Evolutionary conservation across 2,113 vertebrate species (phyloP).

Genomic region (Ceratotherium simum): DNA sequence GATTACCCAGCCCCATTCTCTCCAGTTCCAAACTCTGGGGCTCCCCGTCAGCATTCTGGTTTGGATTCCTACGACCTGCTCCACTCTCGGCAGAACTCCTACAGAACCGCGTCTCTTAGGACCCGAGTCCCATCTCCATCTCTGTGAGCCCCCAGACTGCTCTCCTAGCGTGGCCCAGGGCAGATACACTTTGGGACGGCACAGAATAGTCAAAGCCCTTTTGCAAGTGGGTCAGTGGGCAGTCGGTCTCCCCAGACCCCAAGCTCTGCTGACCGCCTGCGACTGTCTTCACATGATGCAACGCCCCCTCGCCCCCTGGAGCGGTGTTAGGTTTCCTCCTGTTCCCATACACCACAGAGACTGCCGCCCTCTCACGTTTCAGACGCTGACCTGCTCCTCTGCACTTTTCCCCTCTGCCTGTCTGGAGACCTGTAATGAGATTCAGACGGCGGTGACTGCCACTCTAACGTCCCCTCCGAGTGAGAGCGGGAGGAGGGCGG

Average conservation of each 20-base stretch:
- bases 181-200: neutral
- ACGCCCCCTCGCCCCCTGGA: conserved; percentile 80
- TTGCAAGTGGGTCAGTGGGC: neutral
- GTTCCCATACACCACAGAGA: conserved; percentile 86
- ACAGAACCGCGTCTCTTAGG: neutral
- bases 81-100: neutral
- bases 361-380: conserved; percentile 86
- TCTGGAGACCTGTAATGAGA: conserved; percentile 87
- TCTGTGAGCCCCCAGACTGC: neutral
- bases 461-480: conserved; percentile 74
- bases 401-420: conserved; percentile 86
- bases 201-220: neutral
- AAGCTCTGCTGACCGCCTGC: conserved; percentile 76
- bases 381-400: conserved; percentile 84
- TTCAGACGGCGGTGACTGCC: conserved; percentile 84
- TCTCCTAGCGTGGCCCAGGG: neutral
- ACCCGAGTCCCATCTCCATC: neutral
- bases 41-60: neutral
- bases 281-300: conserved; percentile 86
- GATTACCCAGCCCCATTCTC: neutral
- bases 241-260: conserved; percentile 67
- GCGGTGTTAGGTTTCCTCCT: conserved; percentile 83
- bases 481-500: neutral
- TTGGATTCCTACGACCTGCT: neutral
- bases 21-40: neutral